Evolutionary conservation across 64 coral and sea anemone species (phyloP), one percentile per base, ranked within the genome.

Genomic region (Porites australiensis): DNA sequence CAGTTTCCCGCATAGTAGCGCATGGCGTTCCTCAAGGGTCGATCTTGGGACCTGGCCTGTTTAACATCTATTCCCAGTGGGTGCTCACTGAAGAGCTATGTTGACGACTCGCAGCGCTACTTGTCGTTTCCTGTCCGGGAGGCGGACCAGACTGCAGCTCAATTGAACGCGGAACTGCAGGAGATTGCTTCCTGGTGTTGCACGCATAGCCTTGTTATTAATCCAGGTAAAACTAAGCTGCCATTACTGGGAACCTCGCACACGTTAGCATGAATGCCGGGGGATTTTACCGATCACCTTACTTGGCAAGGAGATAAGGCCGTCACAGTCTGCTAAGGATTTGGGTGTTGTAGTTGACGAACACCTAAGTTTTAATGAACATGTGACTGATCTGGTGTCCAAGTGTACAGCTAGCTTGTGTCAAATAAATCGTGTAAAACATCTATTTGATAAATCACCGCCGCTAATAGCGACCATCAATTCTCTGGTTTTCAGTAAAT

Each of bases 151-250:
- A 13, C 5, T 63, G 60, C 60, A 63, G 60, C 60, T 63, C 60
- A 63, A 63, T 18, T 63, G 60, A 63, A 63, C 60, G 60, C 18
- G 60, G 60, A 13, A 13, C 5, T 63, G 60, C 60, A 63, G 60
- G 60, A 63, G 60, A 37, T 37, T 37, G 27, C 27, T 37, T 37
- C 27, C n/a, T 95, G 80, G 93, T 95, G 93, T 90, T 90, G 86
- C 62, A 44, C 60, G 52, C 84, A 94, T 70, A 88, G 86, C 63
- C 54, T 94, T 49, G 44, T 94, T 15, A 88, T 81, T 19, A 94
- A 94, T 79, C 92, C 92, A 53, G 86, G 79, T 23, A 94, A 94
- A 66, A 94, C 74, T 10, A 81, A 94, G 86, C 22, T 81, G 22
- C 62, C 88, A 63, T 27, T 94, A 20, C 16, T 94, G 51, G 92